A percentile compares a stretch with the other conserved stretches of the same genome.
Conservation (phyloP, 2,888 invertebrate species). For the Epirrhoe alternata region DNA sequence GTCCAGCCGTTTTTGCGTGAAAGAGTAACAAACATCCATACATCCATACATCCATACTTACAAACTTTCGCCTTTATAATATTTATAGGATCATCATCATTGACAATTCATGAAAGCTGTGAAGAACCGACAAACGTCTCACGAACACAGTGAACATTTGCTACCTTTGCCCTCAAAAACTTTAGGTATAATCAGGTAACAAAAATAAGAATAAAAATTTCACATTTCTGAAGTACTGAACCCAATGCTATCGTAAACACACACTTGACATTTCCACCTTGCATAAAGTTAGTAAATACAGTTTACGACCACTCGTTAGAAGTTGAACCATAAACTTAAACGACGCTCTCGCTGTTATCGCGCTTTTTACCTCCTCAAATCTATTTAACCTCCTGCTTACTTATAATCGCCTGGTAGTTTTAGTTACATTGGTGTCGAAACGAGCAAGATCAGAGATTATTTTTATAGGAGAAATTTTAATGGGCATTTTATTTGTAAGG, state of each 20-base stretch:
- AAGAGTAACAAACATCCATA: too few relatives aligned
- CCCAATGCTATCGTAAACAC: constrained; percentile 17
- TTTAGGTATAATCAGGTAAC: too few relatives aligned
- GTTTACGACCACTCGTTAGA: constrained; percentile 81
- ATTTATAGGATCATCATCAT: too few relatives aligned
- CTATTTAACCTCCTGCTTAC: constrained; percentile 67
- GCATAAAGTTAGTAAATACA: constrained; percentile 72
- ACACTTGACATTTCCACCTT: constrained; percentile 59
- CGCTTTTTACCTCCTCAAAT: constrained; percentile 69
- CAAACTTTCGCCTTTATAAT: too few relatives aligned
- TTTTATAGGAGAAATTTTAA: constrained; percentile 39
- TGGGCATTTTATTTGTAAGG: constrained; percentile 28
- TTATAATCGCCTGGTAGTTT: constrained; percentile 70
- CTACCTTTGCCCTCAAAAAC: too few relatives aligned
- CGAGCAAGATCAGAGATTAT: constrained; percentile 34
- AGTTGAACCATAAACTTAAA: constrained; percentile 77
- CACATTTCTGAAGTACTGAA: constrained; percentile 3
- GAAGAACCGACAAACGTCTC: too few relatives aligned
- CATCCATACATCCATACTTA: too few relatives aligned
- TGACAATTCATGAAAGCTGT: too few relatives aligned
- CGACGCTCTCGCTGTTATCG: constrained; percentile 67
- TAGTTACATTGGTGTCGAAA: constrained; percentile 39
- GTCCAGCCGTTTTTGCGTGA: too few relatives aligned
- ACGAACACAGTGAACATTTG: too few relatives aligned
- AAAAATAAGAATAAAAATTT: too few relatives aligned